Evolutionary conservation across 2,888 invertebrate genomes (phyloP), one percentile per base, ranked within the genome.

Genomic region (Conus canariensis): DNA sequence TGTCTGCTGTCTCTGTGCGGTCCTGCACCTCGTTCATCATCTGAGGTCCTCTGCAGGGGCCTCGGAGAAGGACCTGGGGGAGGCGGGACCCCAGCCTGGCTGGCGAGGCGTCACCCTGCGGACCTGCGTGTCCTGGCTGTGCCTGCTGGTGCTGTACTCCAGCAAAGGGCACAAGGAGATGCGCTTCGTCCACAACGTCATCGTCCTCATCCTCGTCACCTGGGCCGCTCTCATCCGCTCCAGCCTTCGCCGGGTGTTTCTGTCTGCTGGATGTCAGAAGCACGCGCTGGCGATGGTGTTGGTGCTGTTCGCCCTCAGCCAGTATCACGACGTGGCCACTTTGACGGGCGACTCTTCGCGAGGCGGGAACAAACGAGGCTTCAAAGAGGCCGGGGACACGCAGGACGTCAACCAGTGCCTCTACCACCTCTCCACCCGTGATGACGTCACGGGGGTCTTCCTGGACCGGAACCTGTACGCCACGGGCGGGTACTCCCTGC

Each of bases 361-460:
- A n/a, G 64, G 45, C n/a, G 88, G 88, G 19, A 88, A 88, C 82
- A 88, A 45, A 59, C 60, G 82, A 60, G 88, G 64, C 0, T 88
- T 88, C 80, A 80, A 80, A 16, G 14, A 12, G 77, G 59, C 82
- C 3, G 80, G 80, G 9, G 88, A 88, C 82, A 88, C 82, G 10
- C 89, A 91, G 77, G 89, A 94, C 58, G 91, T 93, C 12, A 94
- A 94, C 86, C 88, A 85, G 0, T 94, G 95, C 85, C 88, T 95
- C 12, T 91, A 94, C 85, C 94, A 91, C 87, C 85, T 95, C n/a
- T 87, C 94, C 56, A 70, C 91, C 14, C 93, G 93, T 67, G 56
- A 90, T 88, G 94, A 95, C 92, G 94, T 94, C 74, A 93, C 92
- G 6, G 95, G 95, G 14, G 93, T 95, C 2, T 94, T 94, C 90